Evolutionary conservation across 1,140 invertebrate genomes (phyloP), one percentile per base, ranked within the genome.

Genomic region (Tetranychus urticae): DNA sequence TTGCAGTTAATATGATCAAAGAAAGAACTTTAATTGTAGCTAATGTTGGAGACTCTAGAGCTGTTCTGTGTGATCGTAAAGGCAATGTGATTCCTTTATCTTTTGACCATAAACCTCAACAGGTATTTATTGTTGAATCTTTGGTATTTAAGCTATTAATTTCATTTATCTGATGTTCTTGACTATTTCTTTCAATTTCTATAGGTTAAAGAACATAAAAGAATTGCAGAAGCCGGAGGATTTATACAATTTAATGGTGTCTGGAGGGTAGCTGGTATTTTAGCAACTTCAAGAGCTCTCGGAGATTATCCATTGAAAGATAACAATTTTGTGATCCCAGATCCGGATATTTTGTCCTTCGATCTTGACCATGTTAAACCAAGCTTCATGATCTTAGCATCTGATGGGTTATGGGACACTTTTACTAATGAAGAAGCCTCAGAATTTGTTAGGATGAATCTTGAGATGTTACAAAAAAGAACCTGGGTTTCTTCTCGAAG

Each of bases 241-340:
- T 88, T 89, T 69, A 86, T 97, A 45, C 85, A 84, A 61, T 93
- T 92, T 69, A 89, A 91, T 70, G 91, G 91, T 57, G 91, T 96
- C 1, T 96, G 91, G 89, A 75, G 92, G 68, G 90, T 97, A 10
- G 88, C 88, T 58, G 92, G 92, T 13, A 88, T 97, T 63, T 77
- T 97, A 64, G 92, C 92, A 2, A 94, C 90, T 42, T 96, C 90
- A 13, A 76, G 91, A 68, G 91, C 90, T 1, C 76, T 93, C 60
- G 92, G 91, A 35, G 91, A 96, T 75, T 93, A 91, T 73, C 88
- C 89, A 36, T 73, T 97, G 1, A 97, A 97, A 76, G 87, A 92
- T 68, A 83, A 84, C 69, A 88, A 87, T 69, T 79, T 91, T 66
- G 83, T 97, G 10, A 93, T 91, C 65, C 88, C 90, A 2, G 86